phyloP scores from a whole-genome alignment of 2,113 vertebrate species.

The Triplophysa siluroides region DNA sequence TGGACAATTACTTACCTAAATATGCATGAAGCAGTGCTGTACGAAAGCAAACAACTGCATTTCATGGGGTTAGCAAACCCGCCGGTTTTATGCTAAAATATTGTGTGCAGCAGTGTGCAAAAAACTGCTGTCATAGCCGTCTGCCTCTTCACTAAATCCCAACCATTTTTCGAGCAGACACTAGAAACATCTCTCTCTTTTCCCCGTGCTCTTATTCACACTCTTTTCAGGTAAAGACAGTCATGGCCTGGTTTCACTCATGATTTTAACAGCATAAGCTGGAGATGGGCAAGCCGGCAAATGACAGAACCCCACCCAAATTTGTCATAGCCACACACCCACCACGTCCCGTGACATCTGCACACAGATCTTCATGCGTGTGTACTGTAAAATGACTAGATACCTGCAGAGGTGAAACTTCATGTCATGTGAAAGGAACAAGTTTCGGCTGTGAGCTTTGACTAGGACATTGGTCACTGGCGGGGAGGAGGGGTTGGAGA shows the following conservation, averaged over 20 bases:
- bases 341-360: constrained; percentile 40
- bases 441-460: constrained; percentile 32
- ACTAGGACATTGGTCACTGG: constrained; percentile 31
- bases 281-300: constrained; percentile 40
- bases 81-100: too few species aligned
- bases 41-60: too few species aligned
- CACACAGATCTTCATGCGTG: background rate
- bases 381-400: background rate
- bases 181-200: background rate
- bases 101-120: too few species aligned
- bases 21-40: too few species aligned
- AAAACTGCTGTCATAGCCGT: background rate
- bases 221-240: constrained; percentile 44
- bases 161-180: background rate
- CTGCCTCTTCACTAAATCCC: constrained; percentile 5
- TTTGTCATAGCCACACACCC: constrained; percentile 61
- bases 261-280: constrained; percentile 40
- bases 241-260: constrained; percentile 39
- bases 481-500: background rate
- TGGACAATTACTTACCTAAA: too few species aligned
- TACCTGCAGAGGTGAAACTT: constrained; percentile 23
- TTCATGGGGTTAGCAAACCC: too few species aligned
- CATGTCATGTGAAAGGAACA: constrained; percentile 4
- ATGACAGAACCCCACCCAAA: constrained; percentile 60
- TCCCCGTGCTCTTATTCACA: constrained; percentile 34